These are phyloP conservation scores for Lampropteryx suffumata DNA, from an alignment of 2,888 invertebrate species.

Conservation along the genomic window DNA sequence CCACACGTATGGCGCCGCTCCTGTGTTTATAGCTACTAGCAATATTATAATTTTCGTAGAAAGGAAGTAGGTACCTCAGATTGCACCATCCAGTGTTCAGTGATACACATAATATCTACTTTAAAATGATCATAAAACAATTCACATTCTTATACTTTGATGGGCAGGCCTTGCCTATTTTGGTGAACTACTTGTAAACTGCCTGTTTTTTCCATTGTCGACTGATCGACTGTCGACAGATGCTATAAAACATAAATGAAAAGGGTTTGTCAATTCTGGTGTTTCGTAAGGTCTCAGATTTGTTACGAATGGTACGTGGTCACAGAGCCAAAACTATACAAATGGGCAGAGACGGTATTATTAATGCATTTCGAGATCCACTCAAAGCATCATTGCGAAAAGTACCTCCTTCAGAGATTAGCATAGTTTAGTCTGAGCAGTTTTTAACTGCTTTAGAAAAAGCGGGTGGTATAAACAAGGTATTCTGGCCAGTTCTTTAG, in stretches of 20 bases:
- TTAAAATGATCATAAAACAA: no score
- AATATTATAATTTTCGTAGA: no score
- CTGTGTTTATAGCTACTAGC: no score
- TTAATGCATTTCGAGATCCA: conserved; percentile 22
- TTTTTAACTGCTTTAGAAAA: neutral
- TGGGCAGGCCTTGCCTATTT: no score
- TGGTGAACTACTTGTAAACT: no score
- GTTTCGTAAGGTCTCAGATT: conserved; percentile 1
- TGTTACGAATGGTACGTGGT: neutral
- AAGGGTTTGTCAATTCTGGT: conserved; percentile 9
- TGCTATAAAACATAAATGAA: conserved; percentile 3
- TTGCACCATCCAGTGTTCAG: no score
- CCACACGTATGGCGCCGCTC: no score
- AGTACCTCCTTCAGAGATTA: conserved; percentile 13
- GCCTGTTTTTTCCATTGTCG: no score
- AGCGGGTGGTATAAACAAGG: neutral
- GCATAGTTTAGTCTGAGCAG: neutral
- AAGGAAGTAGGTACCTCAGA: no score
- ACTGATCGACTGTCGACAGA: no score
- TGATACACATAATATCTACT: no score
- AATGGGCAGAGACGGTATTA: conserved; percentile 21
- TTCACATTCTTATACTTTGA: no score
- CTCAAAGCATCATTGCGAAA: conserved; percentile 16
- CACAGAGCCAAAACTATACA: conserved; percentile 22
- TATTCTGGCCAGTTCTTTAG: neutral